Evolutionary conservation across 1,140 invertebrate species (phyloP), one percentile per base, ranked within the genome.

Genomic region (Dendroctonus valens): DNA sequence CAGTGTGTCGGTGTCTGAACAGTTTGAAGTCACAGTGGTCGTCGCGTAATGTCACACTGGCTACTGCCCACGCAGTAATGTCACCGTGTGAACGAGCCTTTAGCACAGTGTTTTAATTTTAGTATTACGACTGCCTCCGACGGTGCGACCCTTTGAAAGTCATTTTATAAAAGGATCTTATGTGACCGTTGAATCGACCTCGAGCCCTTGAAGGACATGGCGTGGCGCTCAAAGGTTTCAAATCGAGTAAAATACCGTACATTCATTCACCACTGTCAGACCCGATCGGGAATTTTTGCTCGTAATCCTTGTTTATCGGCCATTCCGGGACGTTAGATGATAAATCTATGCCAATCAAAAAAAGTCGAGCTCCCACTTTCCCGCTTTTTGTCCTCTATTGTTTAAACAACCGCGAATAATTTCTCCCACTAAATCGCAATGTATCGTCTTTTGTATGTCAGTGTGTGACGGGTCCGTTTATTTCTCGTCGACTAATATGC

Each of bases 251-350:
- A 65, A 65, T 49, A 50, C 63, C 63, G 46, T 50, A 65, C 63
- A 65, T 65, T 59, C 63, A 65, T n/a, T 65, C 63, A 65, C 55
- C 55, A 65, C 63, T 65, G 63, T 59, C 63, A 11, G 8, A 8
- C 58, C 55, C 60, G 61, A 65, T 58, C 39, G 63, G 53, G 63
- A 65, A 58, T n/a, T 65, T 65, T 51, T 53, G 54, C 54, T 41
- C 54, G 63, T 65, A 65, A 65, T 65, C 63, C 63, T 65, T 65
- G 63, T 65, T 65, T 65, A 65, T 65, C 63, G 63, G 48, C 63
- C 41, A 65, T 65, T 59, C 55, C 63, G 39, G 63, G 63, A 65
- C 63, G 57, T 65, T 65, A 26, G 63, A 65, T 65, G 63, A 65
- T 65, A 65, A 65, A 65, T 65, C 63, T 65, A 37, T 51, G 46